Evolutionary conservation across 2,113 vertebrate species (phyloP).

Genomic region (Oryzias curvinotus): DNA sequence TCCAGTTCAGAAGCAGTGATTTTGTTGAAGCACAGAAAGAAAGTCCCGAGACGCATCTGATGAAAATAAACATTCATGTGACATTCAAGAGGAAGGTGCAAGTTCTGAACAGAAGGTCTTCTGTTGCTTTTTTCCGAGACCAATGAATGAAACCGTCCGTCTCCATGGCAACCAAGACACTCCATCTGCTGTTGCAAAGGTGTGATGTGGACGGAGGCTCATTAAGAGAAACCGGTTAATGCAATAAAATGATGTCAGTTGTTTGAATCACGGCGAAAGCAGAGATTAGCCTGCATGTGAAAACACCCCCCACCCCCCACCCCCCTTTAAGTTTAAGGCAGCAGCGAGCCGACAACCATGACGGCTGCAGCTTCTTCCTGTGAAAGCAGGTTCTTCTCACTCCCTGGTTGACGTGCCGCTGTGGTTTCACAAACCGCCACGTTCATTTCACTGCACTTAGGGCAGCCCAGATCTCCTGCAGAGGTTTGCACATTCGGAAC

Average conservation of each 20-base stretch:
- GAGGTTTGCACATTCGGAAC: conserved; percentile 17
- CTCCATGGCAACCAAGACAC: conserved; percentile 1
- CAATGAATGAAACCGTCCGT: not conserved
- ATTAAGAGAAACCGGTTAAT: not conserved
- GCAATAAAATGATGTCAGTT: too few relatives aligned
- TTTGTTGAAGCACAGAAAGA: too few relatives aligned
- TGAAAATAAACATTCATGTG: too few relatives aligned
- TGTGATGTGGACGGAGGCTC: not conserved
- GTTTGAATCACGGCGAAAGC: too few relatives aligned
- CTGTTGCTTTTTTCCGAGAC: not conserved
- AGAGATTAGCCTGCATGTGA: too few relatives aligned
- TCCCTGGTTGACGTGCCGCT: conserved; percentile 6
- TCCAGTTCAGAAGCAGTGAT: too few relatives aligned
- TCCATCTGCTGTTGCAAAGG: not conserved
- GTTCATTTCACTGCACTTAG: conserved; percentile 25
- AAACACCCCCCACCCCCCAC: too few relatives aligned
- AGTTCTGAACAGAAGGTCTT: not conserved
- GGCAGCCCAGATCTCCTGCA: conserved; percentile 20
- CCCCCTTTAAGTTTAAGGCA: too few relatives aligned
- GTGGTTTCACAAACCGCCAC: conserved; percentile 49
- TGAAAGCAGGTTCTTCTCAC: conserved; percentile 14
- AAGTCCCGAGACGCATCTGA: too few relatives aligned
- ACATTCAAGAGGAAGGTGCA: too few relatives aligned
- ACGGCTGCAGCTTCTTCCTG: not conserved
- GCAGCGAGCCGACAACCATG: too few relatives aligned